Evolutionary conservation across 2,797 vertebrate species (phyloP).

Genomic region (Fistularia commersonii): DNA sequence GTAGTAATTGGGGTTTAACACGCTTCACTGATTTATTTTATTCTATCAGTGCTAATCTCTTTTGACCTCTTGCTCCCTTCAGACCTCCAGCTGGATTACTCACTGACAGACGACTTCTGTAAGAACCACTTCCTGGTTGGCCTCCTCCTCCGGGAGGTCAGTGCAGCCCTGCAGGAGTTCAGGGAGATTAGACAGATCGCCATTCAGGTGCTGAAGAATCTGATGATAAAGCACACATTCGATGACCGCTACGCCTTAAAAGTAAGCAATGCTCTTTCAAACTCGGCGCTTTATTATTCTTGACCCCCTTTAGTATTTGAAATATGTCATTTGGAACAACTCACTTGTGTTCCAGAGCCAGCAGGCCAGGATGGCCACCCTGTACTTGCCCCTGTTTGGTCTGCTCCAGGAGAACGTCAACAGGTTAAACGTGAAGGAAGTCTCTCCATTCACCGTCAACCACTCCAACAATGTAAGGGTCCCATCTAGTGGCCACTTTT

Average conservation of each 20-base stretch:
- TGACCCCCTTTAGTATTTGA: not conserved
- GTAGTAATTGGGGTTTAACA: no score
- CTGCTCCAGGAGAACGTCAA: constrained; percentile 94
- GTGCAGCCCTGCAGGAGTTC: constrained; percentile 88
- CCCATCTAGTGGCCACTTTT: constrained; percentile 57
- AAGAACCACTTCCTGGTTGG: constrained; percentile 97
- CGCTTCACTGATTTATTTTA: constrained; percentile 3
- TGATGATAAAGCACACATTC: constrained; percentile 96
- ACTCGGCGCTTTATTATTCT: not conserved
- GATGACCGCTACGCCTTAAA: constrained; percentile 91
- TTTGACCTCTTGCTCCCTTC: constrained; percentile 23
- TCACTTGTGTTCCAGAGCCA: constrained; percentile 80
- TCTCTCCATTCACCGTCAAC: constrained; percentile 81
- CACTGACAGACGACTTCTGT: constrained; percentile 95
- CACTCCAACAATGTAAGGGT: constrained; percentile 81
- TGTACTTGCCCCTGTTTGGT: constrained; percentile 93
- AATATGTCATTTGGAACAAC: constrained; percentile 8
- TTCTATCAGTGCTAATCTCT: constrained; percentile 14
- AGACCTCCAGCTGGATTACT: constrained; percentile 97
- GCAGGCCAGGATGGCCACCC: constrained; percentile 91
- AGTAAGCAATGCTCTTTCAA: constrained; percentile 59
- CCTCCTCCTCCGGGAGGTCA: constrained; percentile 89
- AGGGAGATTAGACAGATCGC: constrained; percentile 89
- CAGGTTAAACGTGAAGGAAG: constrained; percentile 90
- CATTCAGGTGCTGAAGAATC: constrained; percentile 91